phyloP scores from a whole-genome alignment of 2,113 vertebrate species.

The Antechinus flavipes region DNA sequence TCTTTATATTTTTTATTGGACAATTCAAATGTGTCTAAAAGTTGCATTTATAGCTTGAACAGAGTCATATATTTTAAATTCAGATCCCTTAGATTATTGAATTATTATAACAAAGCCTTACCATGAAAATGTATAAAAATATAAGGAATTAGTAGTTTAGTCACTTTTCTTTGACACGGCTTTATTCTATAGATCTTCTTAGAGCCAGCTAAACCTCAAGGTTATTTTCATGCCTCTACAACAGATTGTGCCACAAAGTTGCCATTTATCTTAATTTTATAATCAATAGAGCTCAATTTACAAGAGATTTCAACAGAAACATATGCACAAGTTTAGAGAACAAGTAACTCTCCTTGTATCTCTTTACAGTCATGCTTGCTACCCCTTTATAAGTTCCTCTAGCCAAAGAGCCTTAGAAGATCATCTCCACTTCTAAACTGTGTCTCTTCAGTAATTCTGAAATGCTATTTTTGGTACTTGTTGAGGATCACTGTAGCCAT shows the following conservation, averaged over 20 bases:
- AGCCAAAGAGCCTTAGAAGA: slow-evolving; percentile 14
- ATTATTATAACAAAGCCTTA: neutral
- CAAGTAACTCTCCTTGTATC: neutral
- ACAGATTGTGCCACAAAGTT: neutral
- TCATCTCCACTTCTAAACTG: neutral
- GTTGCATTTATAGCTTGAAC: neutral
- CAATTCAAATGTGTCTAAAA: neutral
- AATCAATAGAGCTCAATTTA: neutral
- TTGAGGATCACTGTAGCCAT: neutral
- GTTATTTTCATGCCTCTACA: neutral
- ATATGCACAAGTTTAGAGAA: neutral
- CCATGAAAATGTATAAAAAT: neutral
- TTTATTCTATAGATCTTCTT: neutral
- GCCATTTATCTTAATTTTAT: neutral
- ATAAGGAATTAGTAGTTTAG: neutral
- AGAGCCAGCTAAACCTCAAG: neutral
- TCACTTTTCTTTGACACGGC: neutral
- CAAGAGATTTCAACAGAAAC: neutral
- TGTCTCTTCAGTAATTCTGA: neutral
- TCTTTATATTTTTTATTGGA: neutral
- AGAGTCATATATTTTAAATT: neutral
- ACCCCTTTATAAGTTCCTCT: neutral
- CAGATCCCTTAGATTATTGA: neutral
- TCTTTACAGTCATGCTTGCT: neutral
- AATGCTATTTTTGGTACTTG: neutral